Percentiles rank a stretch among this genome's conserved stretches.
These are phyloP conservation scores for Sebastes itinus DNA, from an alignment of 2,797 vertebrate genomes.

Conservation along the genomic window DNA sequence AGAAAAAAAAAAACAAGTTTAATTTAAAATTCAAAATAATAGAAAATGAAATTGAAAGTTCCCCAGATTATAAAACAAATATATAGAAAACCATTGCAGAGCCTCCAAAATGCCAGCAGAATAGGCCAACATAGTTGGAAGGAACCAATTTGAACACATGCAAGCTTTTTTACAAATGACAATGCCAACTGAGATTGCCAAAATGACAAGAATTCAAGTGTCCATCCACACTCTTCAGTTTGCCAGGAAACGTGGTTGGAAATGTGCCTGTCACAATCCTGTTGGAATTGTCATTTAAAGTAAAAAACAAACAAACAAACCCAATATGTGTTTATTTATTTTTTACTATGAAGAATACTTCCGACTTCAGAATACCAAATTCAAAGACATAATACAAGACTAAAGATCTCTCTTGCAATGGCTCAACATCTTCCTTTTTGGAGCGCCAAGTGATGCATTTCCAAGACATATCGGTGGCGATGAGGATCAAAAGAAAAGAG, in stretches of 20 bases:
- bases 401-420: background rate
- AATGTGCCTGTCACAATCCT: conserved; percentile 52
- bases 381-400: conserved; percentile 9
- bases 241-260: conserved; percentile 58
- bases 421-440: conserved; percentile 24
- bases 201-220: conserved; percentile 51
- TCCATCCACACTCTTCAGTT: conserved; percentile 24
- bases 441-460: conserved; percentile 46
- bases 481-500: conserved; percentile 62
- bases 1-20: background rate
- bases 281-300: conserved; percentile 45
- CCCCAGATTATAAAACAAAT: background rate
- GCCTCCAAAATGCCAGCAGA: conserved; percentile 12
- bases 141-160: conserved; percentile 50
- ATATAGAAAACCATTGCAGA: background rate
- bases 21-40: background rate
- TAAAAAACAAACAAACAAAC: conserved; percentile 54
- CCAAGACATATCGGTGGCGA: conserved; percentile 55
- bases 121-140: conserved; percentile 36
- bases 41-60: conserved; percentile 16
- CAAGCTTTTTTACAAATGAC: conserved; percentile 40
- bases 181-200: conserved; percentile 49
- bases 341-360: conserved; percentile 34
- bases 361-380: conserved; percentile 5
- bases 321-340: conserved; percentile 38